Conservation (phyloP, 2,888 invertebrate genomes). For the Hanleya hanleyi region DNA sequence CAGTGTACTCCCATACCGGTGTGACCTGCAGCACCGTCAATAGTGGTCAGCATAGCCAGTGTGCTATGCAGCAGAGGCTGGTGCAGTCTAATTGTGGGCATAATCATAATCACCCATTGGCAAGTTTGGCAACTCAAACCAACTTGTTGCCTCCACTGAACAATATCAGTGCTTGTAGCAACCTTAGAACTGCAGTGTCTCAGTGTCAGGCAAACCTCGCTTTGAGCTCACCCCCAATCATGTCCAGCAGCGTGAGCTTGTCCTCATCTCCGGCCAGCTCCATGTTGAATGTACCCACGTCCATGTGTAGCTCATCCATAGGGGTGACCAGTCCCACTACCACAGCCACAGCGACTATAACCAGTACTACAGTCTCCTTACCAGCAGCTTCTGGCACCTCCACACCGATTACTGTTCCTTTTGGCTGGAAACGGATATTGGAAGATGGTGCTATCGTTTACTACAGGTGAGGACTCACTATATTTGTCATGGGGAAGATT, state of each 20-base stretch:
- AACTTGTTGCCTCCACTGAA: neutral
- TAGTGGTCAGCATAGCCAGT: conserved; percentile 24
- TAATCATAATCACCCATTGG: conserved; percentile 11
- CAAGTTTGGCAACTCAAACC: neutral
- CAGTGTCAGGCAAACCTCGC: neutral
- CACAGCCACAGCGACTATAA: neutral
- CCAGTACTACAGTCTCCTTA: neutral
- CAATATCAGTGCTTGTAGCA: neutral
- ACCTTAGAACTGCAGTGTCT: neutral
- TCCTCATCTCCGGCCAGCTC: neutral
- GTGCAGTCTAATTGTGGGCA: conserved; percentile 32
- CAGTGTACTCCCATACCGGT: neutral
- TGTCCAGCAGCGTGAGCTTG: neutral
- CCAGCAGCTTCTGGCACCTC: neutral
- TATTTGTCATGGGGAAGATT: neutral
- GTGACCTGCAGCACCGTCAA: neutral
- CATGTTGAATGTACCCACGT: neutral
- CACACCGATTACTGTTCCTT: conserved; percentile 78
- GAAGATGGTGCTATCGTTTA: conserved; percentile 84
- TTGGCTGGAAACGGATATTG: conserved; percentile 85
- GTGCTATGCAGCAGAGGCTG: conserved; percentile 37
- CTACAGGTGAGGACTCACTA: conserved; percentile 79
- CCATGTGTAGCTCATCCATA: neutral
- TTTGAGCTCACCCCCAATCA: neutral
- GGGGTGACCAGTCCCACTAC: neutral